These are phyloP conservation scores for Eriocheir sinensis DNA, from an alignment of 1,140 invertebrate species.

Conservation along the genomic window DNA sequence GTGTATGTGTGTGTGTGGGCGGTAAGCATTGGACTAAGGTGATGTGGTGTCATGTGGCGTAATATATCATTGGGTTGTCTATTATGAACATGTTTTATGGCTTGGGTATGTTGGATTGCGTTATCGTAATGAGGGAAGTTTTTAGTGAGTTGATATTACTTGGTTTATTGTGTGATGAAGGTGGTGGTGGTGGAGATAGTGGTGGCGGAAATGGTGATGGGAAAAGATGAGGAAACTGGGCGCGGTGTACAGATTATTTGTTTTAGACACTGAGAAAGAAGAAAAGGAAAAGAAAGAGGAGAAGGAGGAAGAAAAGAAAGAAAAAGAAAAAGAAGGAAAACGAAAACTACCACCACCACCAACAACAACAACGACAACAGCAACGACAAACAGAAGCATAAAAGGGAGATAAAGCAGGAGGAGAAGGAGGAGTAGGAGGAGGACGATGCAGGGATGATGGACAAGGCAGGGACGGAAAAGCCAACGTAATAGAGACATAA, in stretches of 20 bases:
- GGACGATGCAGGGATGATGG: neutral
- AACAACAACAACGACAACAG: neutral
- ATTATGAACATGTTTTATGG: too few species aligned
- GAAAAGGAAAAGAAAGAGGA: neutral
- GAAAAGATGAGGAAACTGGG: too few species aligned
- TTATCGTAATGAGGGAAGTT: too few species aligned
- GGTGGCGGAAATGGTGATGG: neutral
- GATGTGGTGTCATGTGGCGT: neutral
- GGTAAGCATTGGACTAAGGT: too few species aligned
- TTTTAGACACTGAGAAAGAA: neutral
- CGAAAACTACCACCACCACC: neutral
- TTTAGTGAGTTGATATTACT: too few species aligned
- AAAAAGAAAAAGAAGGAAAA: neutral
- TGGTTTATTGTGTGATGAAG: neutral
- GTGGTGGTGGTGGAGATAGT: neutral
- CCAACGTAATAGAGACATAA: neutral
- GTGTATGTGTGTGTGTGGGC: slow-evolving; percentile 26
- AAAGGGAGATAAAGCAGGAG: neutral
- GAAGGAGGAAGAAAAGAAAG: too few species aligned
- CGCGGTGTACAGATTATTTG: too few species aligned
- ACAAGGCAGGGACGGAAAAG: neutral
- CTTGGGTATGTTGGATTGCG: too few species aligned
- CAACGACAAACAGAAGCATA: neutral
- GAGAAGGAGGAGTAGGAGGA: neutral
- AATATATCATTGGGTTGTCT: too few species aligned